Evolutionary conservation across 2,797 vertebrate species (phyloP).

Genomic region (Hemibagrus guttatus): DNA sequence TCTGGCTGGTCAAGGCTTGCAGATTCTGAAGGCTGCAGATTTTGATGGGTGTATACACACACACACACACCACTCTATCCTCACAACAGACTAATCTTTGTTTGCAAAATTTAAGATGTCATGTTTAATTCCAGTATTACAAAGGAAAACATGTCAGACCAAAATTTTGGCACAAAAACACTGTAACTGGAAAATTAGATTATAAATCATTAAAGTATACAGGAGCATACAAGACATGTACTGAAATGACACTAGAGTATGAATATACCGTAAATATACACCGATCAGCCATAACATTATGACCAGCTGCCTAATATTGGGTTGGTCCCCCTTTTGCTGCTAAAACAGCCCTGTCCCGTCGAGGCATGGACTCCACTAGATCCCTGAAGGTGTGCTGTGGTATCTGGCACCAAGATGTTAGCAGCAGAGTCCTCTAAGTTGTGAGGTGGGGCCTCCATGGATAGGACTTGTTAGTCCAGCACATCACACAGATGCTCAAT

Average conservation of each 20-base stretch:
- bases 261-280: neutral
- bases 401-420: too few species aligned
- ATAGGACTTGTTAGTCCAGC: too few species aligned
- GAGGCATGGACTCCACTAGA: too few species aligned
- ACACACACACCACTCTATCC: neutral
- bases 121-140: neutral
- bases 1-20: neutral
- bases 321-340: too few species aligned
- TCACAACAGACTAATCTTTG: neutral
- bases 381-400: too few species aligned
- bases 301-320: too few species aligned
- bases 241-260: neutral
- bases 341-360: too few species aligned
- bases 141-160: neutral
- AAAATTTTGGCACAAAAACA: neutral
- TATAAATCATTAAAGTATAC: neutral
- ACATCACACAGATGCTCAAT: too few species aligned
- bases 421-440: too few species aligned
- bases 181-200: neutral
- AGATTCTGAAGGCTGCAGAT: neutral
- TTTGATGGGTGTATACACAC: neutral
- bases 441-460: too few species aligned
- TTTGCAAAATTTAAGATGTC: neutral
- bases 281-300: too few species aligned
- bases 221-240: neutral